Percentiles rank a stretch among this genome's conserved stretches.
phyloP scores from a whole-genome alignment of 2,797 vertebrate species.

The Calcarius lapponicus region DNA sequence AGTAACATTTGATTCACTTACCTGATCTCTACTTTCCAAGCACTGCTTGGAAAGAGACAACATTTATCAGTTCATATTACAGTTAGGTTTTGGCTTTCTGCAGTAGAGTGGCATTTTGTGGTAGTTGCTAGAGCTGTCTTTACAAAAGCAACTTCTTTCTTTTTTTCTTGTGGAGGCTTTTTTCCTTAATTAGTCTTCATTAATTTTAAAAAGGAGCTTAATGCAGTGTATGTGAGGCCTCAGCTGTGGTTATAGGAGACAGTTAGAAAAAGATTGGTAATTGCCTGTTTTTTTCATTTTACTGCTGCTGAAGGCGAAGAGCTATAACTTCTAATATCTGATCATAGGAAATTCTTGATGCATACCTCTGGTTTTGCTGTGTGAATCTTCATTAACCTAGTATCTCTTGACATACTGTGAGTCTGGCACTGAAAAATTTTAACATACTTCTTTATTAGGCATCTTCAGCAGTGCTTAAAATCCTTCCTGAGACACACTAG shows the following conservation, averaged over 20 bases:
- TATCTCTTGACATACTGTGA: not conserved
- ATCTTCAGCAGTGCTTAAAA: not conserved
- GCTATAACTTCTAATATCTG: not conserved
- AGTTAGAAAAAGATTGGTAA: not conserved
- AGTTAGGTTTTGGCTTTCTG: not conserved
- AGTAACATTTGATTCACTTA: not conserved
- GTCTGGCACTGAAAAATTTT: not conserved
- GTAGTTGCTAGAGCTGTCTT: not conserved
- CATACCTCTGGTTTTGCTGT: not conserved
- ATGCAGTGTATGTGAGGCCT: not conserved
- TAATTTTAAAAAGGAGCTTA: conserved; percentile 28
- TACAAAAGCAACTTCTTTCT: not conserved
- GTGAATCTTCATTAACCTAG: not conserved
- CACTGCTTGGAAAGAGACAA: not conserved
- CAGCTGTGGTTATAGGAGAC: not conserved
- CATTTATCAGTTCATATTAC: not conserved
- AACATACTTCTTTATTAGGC: not conserved
- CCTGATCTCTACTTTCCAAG: too few species aligned
- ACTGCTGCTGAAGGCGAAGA: not conserved
- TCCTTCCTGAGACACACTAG: not conserved
- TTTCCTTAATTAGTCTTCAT: conserved; percentile 29
- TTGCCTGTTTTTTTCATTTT: not conserved
- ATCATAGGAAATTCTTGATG: not conserved
- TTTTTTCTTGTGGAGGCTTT: not conserved
- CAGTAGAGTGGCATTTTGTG: not conserved